Base-by-base conservation (phyloP, 2,113 vertebrate genomes). In the Sinocyclocheilus rhinocerous region DNA sequence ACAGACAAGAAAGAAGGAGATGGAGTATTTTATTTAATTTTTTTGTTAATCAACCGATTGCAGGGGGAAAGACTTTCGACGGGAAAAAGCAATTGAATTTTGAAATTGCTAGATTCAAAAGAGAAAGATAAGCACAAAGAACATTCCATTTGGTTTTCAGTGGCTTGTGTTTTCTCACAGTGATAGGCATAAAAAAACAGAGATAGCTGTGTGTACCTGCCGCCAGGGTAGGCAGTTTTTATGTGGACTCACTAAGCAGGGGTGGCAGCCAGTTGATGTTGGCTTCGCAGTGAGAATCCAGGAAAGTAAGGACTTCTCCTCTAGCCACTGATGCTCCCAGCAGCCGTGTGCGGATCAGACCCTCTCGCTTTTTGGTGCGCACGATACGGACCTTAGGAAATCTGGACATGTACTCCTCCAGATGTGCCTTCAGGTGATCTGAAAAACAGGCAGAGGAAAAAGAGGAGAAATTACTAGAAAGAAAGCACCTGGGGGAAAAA, bases 221-320 rank as follows among this genome's bases (percentile, higher is more conserved):
- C n/a, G 20, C 45, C 78, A 50, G 22, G 48, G 24, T 81, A 65
- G 79, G 81, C 42, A n/a, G 63, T 45, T 84, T 70, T 75, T 81
- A 65, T 87, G 45, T 63, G 24, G 83, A 95, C 96, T 95, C 93
- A 97, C 97, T 96, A 33, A 97, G 95, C 84, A 97, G 93, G 0
- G 97, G 97, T 42, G 97, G 97, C 83, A 97, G 93, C 97, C 97
- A 97, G 87, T 97, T 97, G 89, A 97, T 93, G n/a, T 97, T 97
- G 91, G 97, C 95, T 90, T 97, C 97, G 0, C 97, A 97, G 88
- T 97, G 97, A n/a, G 97, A 97, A 87, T 97, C 97, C 86, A 97
- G 91, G 90, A 97, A 97, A 0, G 96, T 97, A 86, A 97, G 89
- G 83, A 97, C 96, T 89, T 97, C 95, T 88, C 97, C 97, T 92